Evolutionary conservation across 2,113 vertebrate species (phyloP), one percentile per base, ranked within the genome.

Genomic region (Fulmarus glacialis): DNA sequence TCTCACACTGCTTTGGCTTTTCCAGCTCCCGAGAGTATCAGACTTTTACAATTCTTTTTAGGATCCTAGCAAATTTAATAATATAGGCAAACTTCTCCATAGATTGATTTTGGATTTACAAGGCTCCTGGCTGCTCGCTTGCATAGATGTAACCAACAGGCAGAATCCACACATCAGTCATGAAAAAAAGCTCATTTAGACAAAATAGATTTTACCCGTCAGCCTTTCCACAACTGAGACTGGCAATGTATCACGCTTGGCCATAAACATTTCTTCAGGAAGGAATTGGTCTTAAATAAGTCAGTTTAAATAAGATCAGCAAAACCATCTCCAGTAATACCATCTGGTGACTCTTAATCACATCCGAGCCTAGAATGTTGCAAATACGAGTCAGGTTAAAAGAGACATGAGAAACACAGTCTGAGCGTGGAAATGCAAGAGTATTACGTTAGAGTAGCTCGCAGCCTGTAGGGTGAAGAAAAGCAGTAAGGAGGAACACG

Each of bases 321-420:
- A 89, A 93, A 95, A 38, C 59, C 83, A 75, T 87, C 86, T 91
- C 77, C 77, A 96, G 72, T 84, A 84, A 83, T 84, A 89, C 74
- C 91, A 94, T 95, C 94, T 96, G 93, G 66, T 94, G 71, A 59
- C 55, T 88, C 78, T 96, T 96, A 96, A 94, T 96, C 89, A 96
- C 71, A 70, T 91, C 40, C 1, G 1, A 96, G 82, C 32, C 53
- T 80, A 82, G 87, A 96, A 77, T 63, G 38, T 59, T 79, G 81
- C 70, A 86, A 88, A 86, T 72, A 86, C 88, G 94, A 95, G 82
- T 90, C 90, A 93, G 66, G 82, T 94, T 93, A 73, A 73, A 96
- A 91, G 73, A 75, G 47, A 81, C 53, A 52, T 34, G 58, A 83
- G 58, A 75, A 94, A 86, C 89, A 80, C 43, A 66, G 32, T 21